Percentiles rank a stretch among this genome's conserved stretches.
These are phyloP conservation scores for Ephydatia muelleri DNA, from an alignment of 37 sponge, comb jelly and placozoan species.

Conservation along the genomic window DNA sequence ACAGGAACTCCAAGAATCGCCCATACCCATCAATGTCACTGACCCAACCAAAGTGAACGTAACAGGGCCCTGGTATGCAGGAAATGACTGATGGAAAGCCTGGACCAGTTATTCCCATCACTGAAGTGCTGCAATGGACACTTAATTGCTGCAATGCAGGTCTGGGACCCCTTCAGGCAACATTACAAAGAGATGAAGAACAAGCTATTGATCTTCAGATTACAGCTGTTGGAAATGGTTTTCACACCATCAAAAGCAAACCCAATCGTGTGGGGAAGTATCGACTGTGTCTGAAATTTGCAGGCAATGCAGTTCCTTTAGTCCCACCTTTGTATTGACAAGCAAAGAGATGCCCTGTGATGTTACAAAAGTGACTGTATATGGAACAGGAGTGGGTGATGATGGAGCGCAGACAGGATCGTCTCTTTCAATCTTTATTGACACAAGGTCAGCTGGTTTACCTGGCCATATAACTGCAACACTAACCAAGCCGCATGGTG, in stretches of 20 bases:
- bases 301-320: constrained; percentile 63
- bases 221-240: constrained; percentile 21
- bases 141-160: constrained; percentile 73
- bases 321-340: constrained; percentile 40
- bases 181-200: constrained; percentile 64
- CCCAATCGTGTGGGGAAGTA: constrained; percentile 70
- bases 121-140: constrained; percentile 45
- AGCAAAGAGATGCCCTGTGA: constrained; percentile 75
- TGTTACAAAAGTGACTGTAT: constrained; percentile 69
- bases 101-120: constrained; percentile 18
- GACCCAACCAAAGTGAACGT: constrained; percentile 76
- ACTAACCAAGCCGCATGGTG: constrained; percentile 67
- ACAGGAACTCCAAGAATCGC: constrained; percentile 67
- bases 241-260: constrained; percentile 52
- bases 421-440: constrained; percentile 68
- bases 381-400: constrained; percentile 90
- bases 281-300: constrained; percentile 60
- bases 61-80: constrained; percentile 67
- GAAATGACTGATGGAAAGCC: constrained; percentile 7
- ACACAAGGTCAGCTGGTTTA: constrained; percentile 72
- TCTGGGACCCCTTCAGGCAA: constrained; percentile 62
- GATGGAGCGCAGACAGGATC: constrained; percentile 64
- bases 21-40: constrained; percentile 66
- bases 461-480: constrained; percentile 54
- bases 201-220: constrained; percentile 34